These are phyloP conservation scores for Drosophila repleta DNA, from an alignment of 1,140 invertebrate species.

Conservation along the genomic window DNA sequence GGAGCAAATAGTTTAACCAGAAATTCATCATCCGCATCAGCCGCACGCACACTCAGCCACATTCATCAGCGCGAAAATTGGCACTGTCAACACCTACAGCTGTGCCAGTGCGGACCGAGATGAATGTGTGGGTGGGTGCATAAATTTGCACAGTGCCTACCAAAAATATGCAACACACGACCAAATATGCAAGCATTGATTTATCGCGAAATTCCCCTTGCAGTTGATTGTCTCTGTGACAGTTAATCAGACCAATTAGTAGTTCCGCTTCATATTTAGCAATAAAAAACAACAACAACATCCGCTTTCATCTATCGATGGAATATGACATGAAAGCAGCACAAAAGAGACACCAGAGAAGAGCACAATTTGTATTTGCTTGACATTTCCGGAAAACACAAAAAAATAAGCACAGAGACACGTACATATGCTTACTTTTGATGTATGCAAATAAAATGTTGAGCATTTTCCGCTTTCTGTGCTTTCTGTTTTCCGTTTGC, in stretches of 20 bases:
- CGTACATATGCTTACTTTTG: not conserved
- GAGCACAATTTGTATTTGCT: not conserved
- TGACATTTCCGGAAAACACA: not conserved
- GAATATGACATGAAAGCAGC: not conserved
- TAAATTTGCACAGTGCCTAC: constrained; percentile 10
- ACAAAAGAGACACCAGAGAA: not conserved
- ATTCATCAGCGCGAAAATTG: constrained; percentile 61
- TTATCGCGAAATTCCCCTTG: constrained; percentile 1
- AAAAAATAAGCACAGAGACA: not conserved
- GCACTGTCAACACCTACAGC: constrained; percentile 68
- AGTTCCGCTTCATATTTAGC: not conserved
- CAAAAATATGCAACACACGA: constrained; percentile 18
- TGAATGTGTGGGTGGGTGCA: not conserved
- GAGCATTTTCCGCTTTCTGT: not conserved
- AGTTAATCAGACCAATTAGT: constrained; percentile 8
- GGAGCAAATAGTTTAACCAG: constrained; percentile 76
- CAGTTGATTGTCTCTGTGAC: constrained; percentile 10
- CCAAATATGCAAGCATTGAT: constrained; percentile 15
- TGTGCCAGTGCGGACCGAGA: not conserved
- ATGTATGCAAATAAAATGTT: not conserved
- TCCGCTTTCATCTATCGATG: constrained; percentile 9
- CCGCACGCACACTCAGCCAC: constrained; percentile 48
- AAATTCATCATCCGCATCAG: constrained; percentile 69
- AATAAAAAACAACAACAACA: too few species aligned
- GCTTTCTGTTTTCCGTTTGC: too few species aligned